Evolutionary conservation across 2,797 vertebrate species (phyloP).

Genomic region (Myioborus miniatus): DNA sequence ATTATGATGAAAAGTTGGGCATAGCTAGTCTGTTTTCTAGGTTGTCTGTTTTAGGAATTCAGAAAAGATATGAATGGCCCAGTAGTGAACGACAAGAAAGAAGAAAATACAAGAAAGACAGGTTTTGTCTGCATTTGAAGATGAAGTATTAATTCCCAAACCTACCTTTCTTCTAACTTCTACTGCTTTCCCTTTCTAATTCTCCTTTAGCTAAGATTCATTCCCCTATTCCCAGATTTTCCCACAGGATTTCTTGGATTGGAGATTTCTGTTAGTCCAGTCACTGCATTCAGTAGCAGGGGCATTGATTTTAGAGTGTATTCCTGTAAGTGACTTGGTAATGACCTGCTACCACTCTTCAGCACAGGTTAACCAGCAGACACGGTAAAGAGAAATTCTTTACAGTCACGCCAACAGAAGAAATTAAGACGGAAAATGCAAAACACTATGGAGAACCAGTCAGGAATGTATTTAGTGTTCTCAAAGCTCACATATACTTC

Average conservation of each 20-base stretch:
- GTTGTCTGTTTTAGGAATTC: background rate
- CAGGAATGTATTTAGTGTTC: background rate
- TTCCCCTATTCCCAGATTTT: background rate
- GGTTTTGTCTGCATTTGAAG: background rate
- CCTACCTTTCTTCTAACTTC: background rate
- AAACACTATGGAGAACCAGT: background rate
- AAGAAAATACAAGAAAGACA: background rate
- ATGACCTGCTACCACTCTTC: background rate
- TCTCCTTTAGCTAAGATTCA: background rate
- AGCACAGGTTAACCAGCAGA: background rate
- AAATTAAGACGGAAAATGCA: background rate
- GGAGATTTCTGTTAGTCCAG: background rate
- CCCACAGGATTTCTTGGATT: background rate
- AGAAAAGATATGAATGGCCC: background rate
- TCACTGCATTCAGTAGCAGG: background rate
- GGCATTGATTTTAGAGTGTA: background rate
- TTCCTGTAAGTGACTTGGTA: background rate
- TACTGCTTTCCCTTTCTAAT: background rate
- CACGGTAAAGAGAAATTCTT: background rate
- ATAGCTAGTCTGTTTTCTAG: background rate
- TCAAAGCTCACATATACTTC: background rate
- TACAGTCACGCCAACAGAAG: background rate
- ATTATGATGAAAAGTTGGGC: background rate
- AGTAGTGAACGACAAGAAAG: background rate
- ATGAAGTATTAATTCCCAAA: background rate